Percentiles rank a stretch among this genome's conserved stretches.
Conservation (phyloP, 2,888 invertebrate genomes). For the Caenorhabditis angaria region DNA sequence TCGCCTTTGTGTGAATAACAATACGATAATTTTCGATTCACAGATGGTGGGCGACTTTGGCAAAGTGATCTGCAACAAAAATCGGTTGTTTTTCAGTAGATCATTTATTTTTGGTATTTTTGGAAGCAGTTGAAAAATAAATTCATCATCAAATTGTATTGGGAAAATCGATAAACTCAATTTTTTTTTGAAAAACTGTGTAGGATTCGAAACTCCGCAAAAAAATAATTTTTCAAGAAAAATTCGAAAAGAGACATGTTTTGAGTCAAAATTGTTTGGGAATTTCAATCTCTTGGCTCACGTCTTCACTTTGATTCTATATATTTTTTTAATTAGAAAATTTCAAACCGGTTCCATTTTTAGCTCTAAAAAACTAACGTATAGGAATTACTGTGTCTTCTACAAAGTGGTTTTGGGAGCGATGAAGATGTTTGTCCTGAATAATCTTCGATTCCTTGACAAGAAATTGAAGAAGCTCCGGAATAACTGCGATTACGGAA, state of each 20-base stretch:
- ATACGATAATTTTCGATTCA: slow-evolving; percentile 54
- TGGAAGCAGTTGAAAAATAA: too few species aligned
- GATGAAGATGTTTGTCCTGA: too few species aligned
- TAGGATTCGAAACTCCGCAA: background rate
- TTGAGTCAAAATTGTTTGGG: too few species aligned
- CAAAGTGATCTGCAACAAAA: slow-evolving; percentile 31
- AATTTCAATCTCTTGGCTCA: too few species aligned
- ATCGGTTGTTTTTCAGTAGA: background rate
- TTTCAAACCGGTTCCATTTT: too few species aligned
- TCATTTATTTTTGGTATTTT: background rate
- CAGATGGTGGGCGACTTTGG: slow-evolving; percentile 47
- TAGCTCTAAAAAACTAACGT: slow-evolving; percentile 32
- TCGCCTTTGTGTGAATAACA: slow-evolving; percentile 43
- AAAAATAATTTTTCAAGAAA: background rate
- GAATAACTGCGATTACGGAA: slow-evolving; percentile 50
- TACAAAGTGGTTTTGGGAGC: slow-evolving; percentile 67
- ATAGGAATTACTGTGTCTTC: slow-evolving; percentile 57
- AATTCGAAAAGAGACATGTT: too few species aligned
- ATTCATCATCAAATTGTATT: too few species aligned
- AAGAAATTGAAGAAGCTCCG: slow-evolving; percentile 41
- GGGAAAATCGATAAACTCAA: background rate
- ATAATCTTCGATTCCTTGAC: background rate
- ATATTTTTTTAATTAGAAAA: too few species aligned
- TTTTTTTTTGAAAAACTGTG: background rate
- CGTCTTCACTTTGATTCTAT: too few species aligned